Percentiles rank a stretch among this genome's conserved stretches.
phyloP scores from a whole-genome alignment of 2,888 invertebrate species.

The Sabatieria punctata region DNA sequence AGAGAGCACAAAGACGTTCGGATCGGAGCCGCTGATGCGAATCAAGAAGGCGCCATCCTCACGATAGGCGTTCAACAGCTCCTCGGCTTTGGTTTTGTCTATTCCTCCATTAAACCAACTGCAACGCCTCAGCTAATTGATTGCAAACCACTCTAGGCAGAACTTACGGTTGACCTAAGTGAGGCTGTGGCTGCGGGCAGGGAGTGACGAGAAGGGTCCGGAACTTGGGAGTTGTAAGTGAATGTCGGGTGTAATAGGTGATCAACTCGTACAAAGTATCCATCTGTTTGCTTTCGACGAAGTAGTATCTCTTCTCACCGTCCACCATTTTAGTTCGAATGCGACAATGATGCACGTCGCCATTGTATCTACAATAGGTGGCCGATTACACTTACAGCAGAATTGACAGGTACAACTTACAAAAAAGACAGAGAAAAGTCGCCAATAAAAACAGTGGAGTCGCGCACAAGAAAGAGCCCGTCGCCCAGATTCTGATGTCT shows the following conservation, averaged over 20 bases:
- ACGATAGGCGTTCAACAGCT: constrained; percentile 60
- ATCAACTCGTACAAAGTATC: constrained; percentile 30
- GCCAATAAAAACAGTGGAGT: constrained; percentile 67
- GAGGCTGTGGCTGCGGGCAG: constrained; percentile 30
- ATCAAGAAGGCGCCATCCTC: constrained; percentile 87
- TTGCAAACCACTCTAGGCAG: not conserved
- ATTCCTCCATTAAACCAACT: not conserved
- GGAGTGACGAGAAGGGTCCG: constrained; percentile 19
- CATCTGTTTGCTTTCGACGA: constrained; percentile 24
- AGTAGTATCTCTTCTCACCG: constrained; percentile 27
- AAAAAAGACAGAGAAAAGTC: constrained; percentile 86
- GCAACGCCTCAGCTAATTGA: not conserved
- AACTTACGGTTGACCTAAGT: constrained; percentile 22
- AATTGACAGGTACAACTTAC: constrained; percentile 34
- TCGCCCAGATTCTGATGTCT: constrained; percentile 45
- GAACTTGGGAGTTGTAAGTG: constrained; percentile 17
- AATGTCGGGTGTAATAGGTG: constrained; percentile 9
- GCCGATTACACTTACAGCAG: not conserved
- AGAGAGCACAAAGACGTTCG: constrained; percentile 74
- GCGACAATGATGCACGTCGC: constrained; percentile 25
- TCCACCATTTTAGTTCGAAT: constrained; percentile 22
- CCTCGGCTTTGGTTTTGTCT: constrained; percentile 28
- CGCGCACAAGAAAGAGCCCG: constrained; percentile 82
- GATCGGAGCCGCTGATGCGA: constrained; percentile 69
- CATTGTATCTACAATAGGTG: not conserved